A percentile compares a stretch with the other conserved stretches of the same genome.
These are phyloP conservation scores for Antechinus flavipes DNA, from an alignment of 2,113 vertebrate genomes.

Conservation along the genomic window DNA sequence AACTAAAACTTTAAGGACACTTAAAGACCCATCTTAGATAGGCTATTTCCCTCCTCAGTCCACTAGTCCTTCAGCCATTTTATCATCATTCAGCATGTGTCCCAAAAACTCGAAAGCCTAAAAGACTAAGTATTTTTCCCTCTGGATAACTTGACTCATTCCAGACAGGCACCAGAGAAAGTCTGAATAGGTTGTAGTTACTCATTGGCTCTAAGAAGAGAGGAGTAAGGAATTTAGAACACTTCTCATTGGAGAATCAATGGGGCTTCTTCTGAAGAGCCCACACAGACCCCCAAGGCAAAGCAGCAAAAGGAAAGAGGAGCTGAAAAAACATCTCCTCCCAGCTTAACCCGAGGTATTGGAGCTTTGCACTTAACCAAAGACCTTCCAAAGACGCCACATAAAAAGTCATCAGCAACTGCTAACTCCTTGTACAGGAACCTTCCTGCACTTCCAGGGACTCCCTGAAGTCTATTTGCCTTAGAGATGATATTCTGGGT, in stretches of 20 bases:
- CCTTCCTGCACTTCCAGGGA: neutral
- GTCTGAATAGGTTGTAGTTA: neutral
- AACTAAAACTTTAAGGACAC: neutral
- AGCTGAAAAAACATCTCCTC: conserved; percentile 1
- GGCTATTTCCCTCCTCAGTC: neutral
- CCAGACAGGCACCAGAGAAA: neutral
- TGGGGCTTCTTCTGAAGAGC: neutral
- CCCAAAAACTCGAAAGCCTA: neutral
- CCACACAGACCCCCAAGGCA: neutral
- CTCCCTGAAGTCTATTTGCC: neutral
- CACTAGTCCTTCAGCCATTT: neutral
- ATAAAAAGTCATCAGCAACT: neutral
- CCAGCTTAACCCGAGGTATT: neutral
- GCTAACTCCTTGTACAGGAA: neutral
- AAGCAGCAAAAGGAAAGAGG: neutral
- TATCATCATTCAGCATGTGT: neutral
- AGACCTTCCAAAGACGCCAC: neutral
- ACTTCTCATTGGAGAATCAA: neutral
- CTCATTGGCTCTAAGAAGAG: neutral
- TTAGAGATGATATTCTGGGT: neutral
- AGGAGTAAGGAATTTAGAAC: neutral
- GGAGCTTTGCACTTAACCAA: neutral
- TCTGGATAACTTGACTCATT: neutral
- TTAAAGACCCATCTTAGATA: neutral
- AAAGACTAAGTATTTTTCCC: neutral